A percentile compares a stretch with the other conserved stretches of the same genome.
Conservation (phyloP, 2,888 invertebrate species). For the Gandaritis pyraliata region DNA sequence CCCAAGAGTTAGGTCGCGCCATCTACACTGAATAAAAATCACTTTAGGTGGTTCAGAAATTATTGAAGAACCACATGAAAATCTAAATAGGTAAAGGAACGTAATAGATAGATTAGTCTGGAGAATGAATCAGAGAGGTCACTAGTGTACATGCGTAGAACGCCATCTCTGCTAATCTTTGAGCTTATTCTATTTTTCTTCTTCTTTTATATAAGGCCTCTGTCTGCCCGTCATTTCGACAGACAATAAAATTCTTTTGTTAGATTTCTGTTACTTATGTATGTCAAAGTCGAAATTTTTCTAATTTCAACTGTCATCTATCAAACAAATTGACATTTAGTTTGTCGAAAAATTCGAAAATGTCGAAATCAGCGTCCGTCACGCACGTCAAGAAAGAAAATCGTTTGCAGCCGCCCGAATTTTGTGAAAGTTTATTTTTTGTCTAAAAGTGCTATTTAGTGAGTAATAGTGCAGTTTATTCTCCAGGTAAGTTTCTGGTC, state of each 20-base stretch:
- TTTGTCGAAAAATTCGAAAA: too few species aligned
- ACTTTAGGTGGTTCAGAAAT: too few species aligned
- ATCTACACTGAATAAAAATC: too few species aligned
- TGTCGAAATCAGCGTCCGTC: too few species aligned
- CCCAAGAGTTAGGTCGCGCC: too few species aligned
- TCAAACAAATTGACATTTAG: not conserved
- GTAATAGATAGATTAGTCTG: too few species aligned
- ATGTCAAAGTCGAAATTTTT: not conserved
- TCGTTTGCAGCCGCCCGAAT: slow-evolving; percentile 6
- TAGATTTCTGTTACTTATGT: not conserved
- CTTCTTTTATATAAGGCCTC: too few species aligned
- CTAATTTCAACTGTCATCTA: not conserved
- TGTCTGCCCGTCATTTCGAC: too few species aligned
- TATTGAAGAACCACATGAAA: too few species aligned
- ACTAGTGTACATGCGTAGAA: not conserved
- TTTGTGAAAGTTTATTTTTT: slow-evolving; percentile 8
- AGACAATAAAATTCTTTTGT: not conserved
- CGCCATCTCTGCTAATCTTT: too few species aligned
- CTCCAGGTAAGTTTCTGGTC: slow-evolving; percentile 32
- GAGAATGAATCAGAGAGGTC: slow-evolving; percentile 2
- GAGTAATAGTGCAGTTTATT: slow-evolving; percentile 4
- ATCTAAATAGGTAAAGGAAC: too few species aligned
- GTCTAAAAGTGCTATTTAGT: slow-evolving; percentile 5
- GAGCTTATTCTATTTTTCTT: too few species aligned
- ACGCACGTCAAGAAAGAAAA: not conserved